Percentiles rank a stretch among this genome's conserved stretches.
Evolutionary conservation across 2,888 invertebrate species (phyloP).

Genomic region (Stenoptilia bipunctidactyla): DNA sequence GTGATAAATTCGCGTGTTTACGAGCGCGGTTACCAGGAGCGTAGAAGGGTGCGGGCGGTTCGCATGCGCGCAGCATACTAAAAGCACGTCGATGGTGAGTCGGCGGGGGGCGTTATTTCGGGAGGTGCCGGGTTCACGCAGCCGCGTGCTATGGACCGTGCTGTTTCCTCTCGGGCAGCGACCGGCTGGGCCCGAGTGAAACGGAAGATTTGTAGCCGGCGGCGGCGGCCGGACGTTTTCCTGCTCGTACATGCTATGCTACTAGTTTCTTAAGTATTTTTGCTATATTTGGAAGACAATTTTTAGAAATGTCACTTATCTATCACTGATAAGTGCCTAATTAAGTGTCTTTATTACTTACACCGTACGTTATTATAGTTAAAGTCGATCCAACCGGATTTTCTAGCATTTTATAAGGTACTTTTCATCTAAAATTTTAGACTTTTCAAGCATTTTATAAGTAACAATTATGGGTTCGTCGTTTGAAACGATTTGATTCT

Average conservation of each 20-base stretch:
- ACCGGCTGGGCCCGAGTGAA: constrained; percentile 67
- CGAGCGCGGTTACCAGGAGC: constrained; percentile 43
- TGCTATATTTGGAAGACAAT: too few species aligned
- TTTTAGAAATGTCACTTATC: too few species aligned
- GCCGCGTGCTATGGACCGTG: constrained; percentile 69
- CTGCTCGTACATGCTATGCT: constrained; percentile 8
- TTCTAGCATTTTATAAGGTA: too few species aligned
- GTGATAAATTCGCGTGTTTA: constrained; percentile 39
- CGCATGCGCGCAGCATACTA: constrained; percentile 73
- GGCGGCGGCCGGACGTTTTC: constrained; percentile 19
- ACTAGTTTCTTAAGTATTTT: too few species aligned
- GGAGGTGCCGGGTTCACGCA: constrained; percentile 64
- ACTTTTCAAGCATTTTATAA: too few species aligned
- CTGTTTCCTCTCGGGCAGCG: constrained; percentile 63
- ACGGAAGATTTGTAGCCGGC: constrained; percentile 64
- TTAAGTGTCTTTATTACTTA: too few species aligned
- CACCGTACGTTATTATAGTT: too few species aligned
- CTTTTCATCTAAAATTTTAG: too few species aligned
- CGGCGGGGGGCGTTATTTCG: constrained; percentile 23
- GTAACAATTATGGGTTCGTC: too few species aligned
- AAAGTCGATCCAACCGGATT: too few species aligned
- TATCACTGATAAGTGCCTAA: too few species aligned
- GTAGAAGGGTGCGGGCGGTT: constrained; percentile 67
- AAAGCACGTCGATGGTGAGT: constrained; percentile 68
- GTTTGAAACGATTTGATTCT: too few species aligned